Base-by-base conservation (phyloP, 2,113 vertebrate species). In the Formicarius rufipectus region DNA sequence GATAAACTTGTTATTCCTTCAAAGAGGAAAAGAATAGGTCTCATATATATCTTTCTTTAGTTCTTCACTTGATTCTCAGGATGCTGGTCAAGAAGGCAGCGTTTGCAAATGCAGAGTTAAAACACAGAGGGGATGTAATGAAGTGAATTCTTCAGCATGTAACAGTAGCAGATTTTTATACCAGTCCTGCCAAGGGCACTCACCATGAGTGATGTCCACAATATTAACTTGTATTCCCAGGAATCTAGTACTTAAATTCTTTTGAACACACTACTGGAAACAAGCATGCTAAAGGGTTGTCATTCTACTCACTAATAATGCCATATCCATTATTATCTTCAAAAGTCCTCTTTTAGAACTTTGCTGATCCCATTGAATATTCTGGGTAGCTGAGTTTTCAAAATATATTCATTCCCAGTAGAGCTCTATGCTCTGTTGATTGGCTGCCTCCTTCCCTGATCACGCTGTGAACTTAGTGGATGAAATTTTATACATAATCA, bases 401-500 rank as follows among this genome's bases (percentile, higher is more conserved):
- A 94, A 92, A 93, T 74, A 95, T 92, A 92, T 89, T 96, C 92
- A 96, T 95, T 96, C 76, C 89, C 74, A 84, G 33, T 50, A 80
- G 79, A 96, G 49, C 88, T 91, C 60, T 89, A 72, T 72, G 56
- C 59, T 87, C 56, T 59, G 76, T 68, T 91, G 85, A 82, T 95
- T 95, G 94, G 90, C 87, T 96, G 89, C 42, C 91, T 95, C 89
- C 52, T 97, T 90, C 96, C 87, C 93, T 90, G 93, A 97, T 95
- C 93, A 93, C 4, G 93, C 93, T 91, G 87, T 95, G 95, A 97
- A 97, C 96, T 96, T 88, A 95, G 95, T 95, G 92, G 96, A 93
- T 96, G 89, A 97, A 96, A 97, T 97, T 97, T 96, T 96, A 92
- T 96, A 96, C 90, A 96, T 96, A 97, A 98, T 97, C 97, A 97